These are phyloP conservation scores for Peucedramus taeniatus DNA, from an alignment of 2,113 vertebrate genomes.

Conservation along the genomic window DNA sequence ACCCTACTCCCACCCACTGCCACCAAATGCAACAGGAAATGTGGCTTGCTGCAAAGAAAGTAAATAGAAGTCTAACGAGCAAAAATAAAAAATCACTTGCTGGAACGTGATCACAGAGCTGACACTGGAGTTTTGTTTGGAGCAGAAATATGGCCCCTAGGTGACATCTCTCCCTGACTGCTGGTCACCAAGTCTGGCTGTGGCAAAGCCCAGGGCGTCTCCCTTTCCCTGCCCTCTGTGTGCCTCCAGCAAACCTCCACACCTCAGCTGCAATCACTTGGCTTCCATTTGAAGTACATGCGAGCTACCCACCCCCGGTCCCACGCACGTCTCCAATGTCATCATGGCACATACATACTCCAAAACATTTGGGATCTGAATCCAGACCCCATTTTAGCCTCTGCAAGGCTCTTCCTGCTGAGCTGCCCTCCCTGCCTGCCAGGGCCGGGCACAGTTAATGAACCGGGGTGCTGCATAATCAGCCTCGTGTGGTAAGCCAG, in stretches of 20 bases:
- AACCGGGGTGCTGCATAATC: neutral
- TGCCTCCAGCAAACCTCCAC: neutral
- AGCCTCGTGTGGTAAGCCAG: neutral
- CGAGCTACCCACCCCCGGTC: neutral
- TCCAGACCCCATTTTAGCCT: neutral
- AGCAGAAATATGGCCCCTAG: neutral
- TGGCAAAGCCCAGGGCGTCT: neutral
- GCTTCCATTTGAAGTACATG: neutral
- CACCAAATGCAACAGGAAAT: neutral
- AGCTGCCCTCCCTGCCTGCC: neutral
- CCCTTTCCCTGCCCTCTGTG: neutral
- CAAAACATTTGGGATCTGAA: neutral
- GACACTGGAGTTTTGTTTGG: neutral
- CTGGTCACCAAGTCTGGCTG: neutral
- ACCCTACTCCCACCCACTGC: neutral
- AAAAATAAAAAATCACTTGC: neutral
- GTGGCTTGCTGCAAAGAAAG: neutral
- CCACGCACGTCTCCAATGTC: fast-evolving
- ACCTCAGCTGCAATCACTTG: neutral
- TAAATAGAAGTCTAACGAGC: neutral
- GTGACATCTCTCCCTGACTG: neutral
- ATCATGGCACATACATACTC: neutral
- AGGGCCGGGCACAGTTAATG: fast-evolving
- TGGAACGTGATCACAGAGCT: neutral
- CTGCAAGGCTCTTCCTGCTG: neutral